Conservation (phyloP, 35 echinoderm and acorn worm species). For the Apostichopus parvimensis region DNA sequence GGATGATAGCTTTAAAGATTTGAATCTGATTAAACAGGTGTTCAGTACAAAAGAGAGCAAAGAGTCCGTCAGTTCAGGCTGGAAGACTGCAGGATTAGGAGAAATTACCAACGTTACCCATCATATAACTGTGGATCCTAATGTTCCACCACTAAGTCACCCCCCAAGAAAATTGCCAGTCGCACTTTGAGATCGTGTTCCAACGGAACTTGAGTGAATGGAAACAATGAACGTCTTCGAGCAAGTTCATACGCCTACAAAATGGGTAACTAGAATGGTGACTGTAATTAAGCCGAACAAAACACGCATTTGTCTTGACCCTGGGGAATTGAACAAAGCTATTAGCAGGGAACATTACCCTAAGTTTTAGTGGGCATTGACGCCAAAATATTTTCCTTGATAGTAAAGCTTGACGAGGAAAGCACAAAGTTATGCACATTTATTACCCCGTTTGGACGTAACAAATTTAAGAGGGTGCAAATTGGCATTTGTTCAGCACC, state of each 20-base stretch:
- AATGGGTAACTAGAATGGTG: constrained; percentile 41
- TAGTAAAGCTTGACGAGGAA: constrained; percentile 32
- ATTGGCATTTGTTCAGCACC: constrained; percentile 21
- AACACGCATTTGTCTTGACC: constrained; percentile 15
- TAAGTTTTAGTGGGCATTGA: constrained; percentile 44
- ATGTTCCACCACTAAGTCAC: neutral
- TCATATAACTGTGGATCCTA: neutral
- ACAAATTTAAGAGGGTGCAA: neutral
- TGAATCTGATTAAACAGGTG: neutral
- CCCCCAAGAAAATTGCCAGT: neutral
- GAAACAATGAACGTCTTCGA: neutral
- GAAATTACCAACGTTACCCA: neutral
- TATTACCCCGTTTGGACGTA: constrained; percentile 47
- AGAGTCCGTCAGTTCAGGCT: neutral
- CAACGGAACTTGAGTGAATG: neutral
- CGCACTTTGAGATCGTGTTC: neutral
- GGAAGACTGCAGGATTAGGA: neutral
- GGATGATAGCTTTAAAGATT: neutral
- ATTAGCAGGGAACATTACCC: constrained; percentile 15
- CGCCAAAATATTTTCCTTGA: constrained; percentile 25
- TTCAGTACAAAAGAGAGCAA: neutral
- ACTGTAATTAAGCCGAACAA: constrained; percentile 27
- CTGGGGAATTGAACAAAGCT: constrained; percentile 18
- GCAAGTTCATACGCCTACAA: constrained; percentile 13
- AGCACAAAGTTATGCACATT: constrained; percentile 24